A percentile compares a stretch with the other conserved stretches of the same genome.
phyloP scores from a whole-genome alignment of 2,113 vertebrate genomes.

The Anguilla japonica region DNA sequence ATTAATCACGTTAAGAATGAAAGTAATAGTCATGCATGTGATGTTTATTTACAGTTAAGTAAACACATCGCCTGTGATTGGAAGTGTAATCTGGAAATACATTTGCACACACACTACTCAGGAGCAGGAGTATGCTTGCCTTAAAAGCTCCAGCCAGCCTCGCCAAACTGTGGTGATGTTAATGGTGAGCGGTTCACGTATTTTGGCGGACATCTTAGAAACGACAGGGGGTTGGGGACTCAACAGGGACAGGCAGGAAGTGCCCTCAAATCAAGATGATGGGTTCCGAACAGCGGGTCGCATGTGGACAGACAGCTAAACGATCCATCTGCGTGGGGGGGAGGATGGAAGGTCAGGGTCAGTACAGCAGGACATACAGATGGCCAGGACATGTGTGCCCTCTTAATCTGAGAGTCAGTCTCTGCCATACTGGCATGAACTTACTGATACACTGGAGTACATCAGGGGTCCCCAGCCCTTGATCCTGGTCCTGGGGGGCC shows the following conservation, averaged over 20 bases:
- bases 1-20: conserved; percentile 5
- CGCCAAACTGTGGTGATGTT: background rate
- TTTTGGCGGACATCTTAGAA: no score
- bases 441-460: background rate
- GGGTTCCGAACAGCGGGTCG: background rate
- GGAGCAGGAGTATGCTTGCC: no score
- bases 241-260: background rate
- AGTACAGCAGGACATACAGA: background rate
- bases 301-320: background rate
- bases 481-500: background rate
- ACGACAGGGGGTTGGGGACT: background rate
- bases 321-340: background rate
- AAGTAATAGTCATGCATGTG: background rate
- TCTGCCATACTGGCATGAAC: no score
- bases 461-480: background rate
- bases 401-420: no score
- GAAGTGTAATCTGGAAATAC: background rate
- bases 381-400: background rate
- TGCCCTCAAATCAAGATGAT: background rate
- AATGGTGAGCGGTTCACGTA: background rate
- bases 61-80: background rate
- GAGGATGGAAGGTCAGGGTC: background rate
- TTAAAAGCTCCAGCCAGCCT: no score
- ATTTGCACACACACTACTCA: background rate
- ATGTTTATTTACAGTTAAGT: background rate